phyloP scores from a whole-genome alignment of 2,888 invertebrate species.

The Bombylius discolor region DNA sequence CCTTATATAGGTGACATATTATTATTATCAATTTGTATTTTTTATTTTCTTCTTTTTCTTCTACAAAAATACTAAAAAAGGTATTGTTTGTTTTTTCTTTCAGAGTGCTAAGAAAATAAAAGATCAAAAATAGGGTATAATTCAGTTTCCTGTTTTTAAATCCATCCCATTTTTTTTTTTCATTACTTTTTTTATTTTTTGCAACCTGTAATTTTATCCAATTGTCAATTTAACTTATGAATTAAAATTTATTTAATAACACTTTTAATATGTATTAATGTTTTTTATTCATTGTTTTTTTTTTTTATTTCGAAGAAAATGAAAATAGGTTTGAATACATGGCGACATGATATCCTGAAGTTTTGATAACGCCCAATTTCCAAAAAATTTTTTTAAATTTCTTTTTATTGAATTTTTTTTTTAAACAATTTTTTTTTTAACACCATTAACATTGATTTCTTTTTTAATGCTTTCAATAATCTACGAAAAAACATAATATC shows the following conservation, averaged over 20 bases:
- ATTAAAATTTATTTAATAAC: background rate
- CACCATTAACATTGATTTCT: slow-evolving; percentile 20
- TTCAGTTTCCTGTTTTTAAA: slow-evolving; percentile 4
- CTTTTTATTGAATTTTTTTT: background rate
- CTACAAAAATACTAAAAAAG: too few relatives aligned
- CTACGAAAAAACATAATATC: background rate
- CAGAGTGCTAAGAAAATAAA: too few relatives aligned
- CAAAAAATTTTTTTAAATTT: background rate
- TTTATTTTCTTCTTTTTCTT: too few relatives aligned
- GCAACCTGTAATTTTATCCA: slow-evolving; percentile 8
- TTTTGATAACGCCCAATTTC: slow-evolving; percentile 16
- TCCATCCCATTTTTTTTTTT: slow-evolving; percentile 3
- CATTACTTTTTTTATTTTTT: background rate
- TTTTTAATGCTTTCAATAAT: slow-evolving; percentile 21
- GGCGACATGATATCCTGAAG: slow-evolving; percentile 8
- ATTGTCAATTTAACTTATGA: slow-evolving; percentile 1
- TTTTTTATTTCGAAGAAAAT: too few relatives aligned
- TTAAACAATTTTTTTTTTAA: slow-evolving; percentile 5
- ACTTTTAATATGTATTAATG: too few relatives aligned
- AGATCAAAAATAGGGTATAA: background rate
- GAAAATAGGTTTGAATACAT: background rate
- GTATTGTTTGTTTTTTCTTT: too few relatives aligned
- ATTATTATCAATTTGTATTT: too few relatives aligned
- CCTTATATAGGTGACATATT: too few relatives aligned
- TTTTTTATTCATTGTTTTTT: too few relatives aligned